Evolutionary conservation across 1,140 invertebrate species (phyloP).

Genomic region (Aleiodes sp.): DNA sequence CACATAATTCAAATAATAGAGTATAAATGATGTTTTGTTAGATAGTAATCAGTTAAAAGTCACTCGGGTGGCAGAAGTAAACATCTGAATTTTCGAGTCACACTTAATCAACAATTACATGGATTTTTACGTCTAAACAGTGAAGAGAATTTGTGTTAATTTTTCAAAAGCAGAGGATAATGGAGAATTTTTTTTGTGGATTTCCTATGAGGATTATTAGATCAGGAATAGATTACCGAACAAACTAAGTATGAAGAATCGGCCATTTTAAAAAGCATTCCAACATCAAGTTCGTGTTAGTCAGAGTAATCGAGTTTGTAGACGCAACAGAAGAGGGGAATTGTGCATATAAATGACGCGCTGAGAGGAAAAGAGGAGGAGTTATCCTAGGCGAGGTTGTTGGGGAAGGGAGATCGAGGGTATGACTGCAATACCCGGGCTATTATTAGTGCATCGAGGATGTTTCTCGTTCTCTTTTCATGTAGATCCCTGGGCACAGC

Average conservation of each 20-base stretch:
- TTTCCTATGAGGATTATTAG: no score
- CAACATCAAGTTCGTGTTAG: conserved; percentile 16
- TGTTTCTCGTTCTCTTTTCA: conserved; percentile 28
- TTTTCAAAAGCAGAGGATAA: no score
- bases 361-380: conserved; percentile 28
- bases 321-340: background rate
- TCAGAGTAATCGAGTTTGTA: conserved; percentile 14
- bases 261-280: conserved; percentile 23
- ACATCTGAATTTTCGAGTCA: no score
- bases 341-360: conserved; percentile 11
- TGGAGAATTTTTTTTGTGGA: no score
- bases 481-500: conserved; percentile 3
- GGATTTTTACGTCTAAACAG: no score
- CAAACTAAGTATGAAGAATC: conserved; percentile 8
- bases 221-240: background rate
- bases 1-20: background rate
- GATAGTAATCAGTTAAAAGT: no score
- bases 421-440: conserved; percentile 17
- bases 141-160: no score
- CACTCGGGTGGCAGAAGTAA: no score
- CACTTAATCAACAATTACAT: no score
- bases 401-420: background rate
- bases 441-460: conserved; percentile 36
- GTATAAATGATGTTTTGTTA: no score
- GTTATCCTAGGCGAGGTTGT: background rate